Conservation (phyloP, 2,888 invertebrate species). For the Rapana venosa region DNA sequence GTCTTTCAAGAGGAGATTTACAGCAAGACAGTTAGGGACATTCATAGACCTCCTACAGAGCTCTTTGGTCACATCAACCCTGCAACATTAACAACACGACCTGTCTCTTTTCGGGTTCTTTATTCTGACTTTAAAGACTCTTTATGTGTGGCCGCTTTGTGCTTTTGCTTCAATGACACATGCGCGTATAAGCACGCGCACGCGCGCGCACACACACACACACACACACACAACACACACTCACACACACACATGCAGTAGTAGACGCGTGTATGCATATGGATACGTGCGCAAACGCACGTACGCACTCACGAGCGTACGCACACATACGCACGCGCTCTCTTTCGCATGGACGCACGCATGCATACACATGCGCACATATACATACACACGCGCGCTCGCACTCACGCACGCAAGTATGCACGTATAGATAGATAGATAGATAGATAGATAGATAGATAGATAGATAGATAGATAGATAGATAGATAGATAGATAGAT, state of each 20-base stretch:
- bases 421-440: no score
- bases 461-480: slow-evolving; percentile 12
- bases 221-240: neutral
- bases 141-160: no score
- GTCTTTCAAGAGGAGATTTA: no score
- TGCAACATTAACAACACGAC: no score
- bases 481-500: neutral
- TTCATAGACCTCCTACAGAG: no score
- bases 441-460: no score
- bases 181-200: neutral
- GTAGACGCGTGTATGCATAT: neutral
- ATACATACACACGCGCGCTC: neutral
- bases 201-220: neutral
- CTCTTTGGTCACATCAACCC: no score
- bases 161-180: no score
- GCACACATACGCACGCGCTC: neutral
- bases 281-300: neutral
- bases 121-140: no score
- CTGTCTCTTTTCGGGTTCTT: no score
- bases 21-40: no score
- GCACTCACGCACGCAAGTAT: no score
- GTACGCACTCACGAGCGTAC: neutral
- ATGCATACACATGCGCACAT: neutral
- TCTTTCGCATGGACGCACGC: neutral
- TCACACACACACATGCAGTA: slow-evolving; percentile 17